A percentile compares a stretch with the other conserved stretches of the same genome.
Conservation (phyloP, 2,888 invertebrate genomes). For the Drosophila robusta region DNA sequence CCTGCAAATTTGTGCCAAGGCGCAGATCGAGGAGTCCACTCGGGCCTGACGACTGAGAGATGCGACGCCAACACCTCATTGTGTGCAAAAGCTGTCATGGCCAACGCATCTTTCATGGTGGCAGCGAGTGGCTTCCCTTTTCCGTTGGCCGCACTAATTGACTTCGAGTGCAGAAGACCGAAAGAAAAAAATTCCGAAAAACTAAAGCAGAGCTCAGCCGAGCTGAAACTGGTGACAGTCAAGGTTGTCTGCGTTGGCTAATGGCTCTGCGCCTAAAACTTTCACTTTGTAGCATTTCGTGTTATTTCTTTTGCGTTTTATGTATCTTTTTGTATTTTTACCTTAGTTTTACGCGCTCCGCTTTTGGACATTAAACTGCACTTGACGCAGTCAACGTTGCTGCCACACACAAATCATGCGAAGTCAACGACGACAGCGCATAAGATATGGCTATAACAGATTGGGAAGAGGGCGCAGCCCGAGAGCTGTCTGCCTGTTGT, state of each 20-base stretch:
- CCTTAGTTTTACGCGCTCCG: conserved; percentile 43
- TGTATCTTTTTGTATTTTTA: conserved; percentile 2
- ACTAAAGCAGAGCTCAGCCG: conserved; percentile 1
- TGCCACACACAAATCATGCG: conserved; percentile 70
- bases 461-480: conserved; percentile 8
- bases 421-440: conserved; percentile 41
- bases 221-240: conserved; percentile 56
- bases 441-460: conserved; percentile 61
- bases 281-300: conserved; percentile 63
- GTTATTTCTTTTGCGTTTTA: conserved; percentile 26
- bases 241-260: conserved; percentile 68
- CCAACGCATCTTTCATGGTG: conserved; percentile 23
- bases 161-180: conserved; percentile 12
- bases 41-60: conserved; percentile 34
- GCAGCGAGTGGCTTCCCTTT: conserved; percentile 18
- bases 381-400: conserved; percentile 49
- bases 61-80: conserved; percentile 7
- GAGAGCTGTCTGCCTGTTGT: conserved; percentile 53
- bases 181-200: conserved; percentile 8
- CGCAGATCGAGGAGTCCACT: conserved; percentile 31
- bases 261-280: conserved; percentile 56
- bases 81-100: conserved; percentile 26
- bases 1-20: conserved; percentile 52
- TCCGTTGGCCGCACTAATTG: conserved; percentile 44
- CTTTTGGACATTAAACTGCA: conserved; percentile 73